phyloP scores from a whole-genome alignment of 2,113 vertebrate species.

The Psettodes erumei region DNA sequence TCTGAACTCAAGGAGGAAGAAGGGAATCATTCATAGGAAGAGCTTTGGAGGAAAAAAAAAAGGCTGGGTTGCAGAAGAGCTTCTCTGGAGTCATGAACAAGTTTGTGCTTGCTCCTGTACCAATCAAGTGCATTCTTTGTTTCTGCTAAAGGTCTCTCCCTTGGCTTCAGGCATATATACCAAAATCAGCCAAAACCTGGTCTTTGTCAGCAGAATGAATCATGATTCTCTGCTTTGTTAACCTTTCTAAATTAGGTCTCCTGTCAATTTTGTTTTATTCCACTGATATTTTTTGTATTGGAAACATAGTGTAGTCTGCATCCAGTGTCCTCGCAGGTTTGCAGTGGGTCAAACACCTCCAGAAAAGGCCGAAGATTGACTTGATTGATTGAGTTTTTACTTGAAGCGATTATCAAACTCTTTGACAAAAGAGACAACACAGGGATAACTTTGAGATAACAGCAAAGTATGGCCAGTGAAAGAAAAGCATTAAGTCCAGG shows the following conservation, averaged over 20 bases:
- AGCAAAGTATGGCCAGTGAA: not conserved
- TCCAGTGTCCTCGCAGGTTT: not conserved
- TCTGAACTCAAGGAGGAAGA: not conserved
- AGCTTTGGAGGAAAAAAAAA: not conserved
- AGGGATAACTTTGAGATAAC: too few relatives aligned
- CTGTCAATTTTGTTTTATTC: not conserved
- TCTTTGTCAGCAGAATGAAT: not conserved
- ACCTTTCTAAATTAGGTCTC: not conserved
- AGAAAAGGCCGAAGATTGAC: not conserved
- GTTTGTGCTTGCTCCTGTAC: constrained; percentile 54
- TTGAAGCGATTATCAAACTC: not conserved
- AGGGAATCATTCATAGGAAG: constrained; percentile 9
- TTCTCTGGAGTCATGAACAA: constrained; percentile 43
- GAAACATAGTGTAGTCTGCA: not conserved
- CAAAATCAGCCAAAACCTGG: not conserved
- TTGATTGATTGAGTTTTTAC: not conserved
- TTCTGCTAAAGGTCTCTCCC: constrained; percentile 12
- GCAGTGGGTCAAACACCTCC: not conserved
- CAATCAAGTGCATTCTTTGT: constrained; percentile 38
- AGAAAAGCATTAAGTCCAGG: not conserved
- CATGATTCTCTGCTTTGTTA: not conserved
- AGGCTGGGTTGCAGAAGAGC: constrained; percentile 1
- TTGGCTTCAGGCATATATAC: not conserved
- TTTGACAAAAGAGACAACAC: too few relatives aligned
- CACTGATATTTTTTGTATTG: not conserved